Evolutionary conservation across 2,888 invertebrate species (phyloP), one percentile per base, ranked within the genome.

Genomic region (Trichogramma evanescens): DNA sequence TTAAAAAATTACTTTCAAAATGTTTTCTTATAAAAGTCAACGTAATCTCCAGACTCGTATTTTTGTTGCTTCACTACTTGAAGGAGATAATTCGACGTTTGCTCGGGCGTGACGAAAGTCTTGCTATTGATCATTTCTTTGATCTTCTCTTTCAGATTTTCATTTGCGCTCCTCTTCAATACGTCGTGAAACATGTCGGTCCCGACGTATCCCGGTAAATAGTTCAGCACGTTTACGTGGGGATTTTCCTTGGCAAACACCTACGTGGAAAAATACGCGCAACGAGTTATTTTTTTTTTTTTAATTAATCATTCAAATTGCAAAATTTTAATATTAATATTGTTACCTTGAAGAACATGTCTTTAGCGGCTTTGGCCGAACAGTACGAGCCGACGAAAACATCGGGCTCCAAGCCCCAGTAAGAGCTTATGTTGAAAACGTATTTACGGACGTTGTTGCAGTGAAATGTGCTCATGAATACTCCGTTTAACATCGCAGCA

Each of bases 141-240:
- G 71, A 91, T 89, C 0, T 78, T 78, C 58, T 82, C 80, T 63
- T 81, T 83, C 8, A 88, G 71, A 58, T 86, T 85, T 1, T 80
- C 74, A 72, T 87, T 86, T 4, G 83, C 82, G 0, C 86, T 82
- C 56, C 84, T 80, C 1, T 81, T 79, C 49, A 87, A 80, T 2
- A 90, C 82, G 65, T 82, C 80, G 52, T 84, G 79, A 58, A 89
- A 86, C 95, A 97, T 96, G 59, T 91, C 88, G 0, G 95, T 96
- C 67, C 92, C 86, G 2, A 96, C 89, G 0, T 94, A 93, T 9
- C 96, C 96, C 0, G 96, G 96, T 0, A 93, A 88, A 78, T 95
- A 96, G 77, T 89, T 95, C 50, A 96, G 76, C 6, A 95, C 89
- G 63, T 85, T 80, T 1, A 89, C 76, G 41, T 85, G 78, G 7